Conservation (phyloP, 2,113 vertebrate species). For the Syngnathus floridae region DNA sequence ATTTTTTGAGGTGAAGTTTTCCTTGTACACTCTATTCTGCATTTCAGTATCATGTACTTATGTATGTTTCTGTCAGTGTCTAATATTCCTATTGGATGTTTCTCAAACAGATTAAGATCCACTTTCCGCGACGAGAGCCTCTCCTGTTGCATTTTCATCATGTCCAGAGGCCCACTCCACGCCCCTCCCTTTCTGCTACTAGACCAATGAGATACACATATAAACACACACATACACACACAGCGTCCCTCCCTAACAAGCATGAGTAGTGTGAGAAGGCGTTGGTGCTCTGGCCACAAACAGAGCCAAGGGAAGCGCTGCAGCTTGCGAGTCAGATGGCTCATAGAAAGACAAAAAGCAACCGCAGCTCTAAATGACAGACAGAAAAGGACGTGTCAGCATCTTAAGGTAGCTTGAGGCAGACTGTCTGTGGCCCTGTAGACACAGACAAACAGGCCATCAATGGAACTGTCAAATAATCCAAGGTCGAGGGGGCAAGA, state of each 20-base stretch:
- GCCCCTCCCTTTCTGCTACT: slow-evolving; percentile 3
- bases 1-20: slow-evolving; percentile 28
- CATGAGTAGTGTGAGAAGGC: slow-evolving; percentile 14
- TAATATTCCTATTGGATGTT: slow-evolving; percentile 23
- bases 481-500: slow-evolving; percentile 61
- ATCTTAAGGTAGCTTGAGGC: slow-evolving; percentile 8
- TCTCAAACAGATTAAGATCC: slow-evolving; percentile 40
- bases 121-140: slow-evolving; percentile 20
- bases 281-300: slow-evolving; percentile 29
- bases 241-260: slow-evolving; percentile 30
- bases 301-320: slow-evolving; percentile 21
- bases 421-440: slow-evolving; percentile 19
- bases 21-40: slow-evolving; percentile 5
- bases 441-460: slow-evolving; percentile 31
- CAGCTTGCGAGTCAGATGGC: slow-evolving; percentile 23
- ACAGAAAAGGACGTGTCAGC: slow-evolving; percentile 32
- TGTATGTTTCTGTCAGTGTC: slow-evolving; percentile 12
- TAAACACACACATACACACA: slow-evolving; percentile 1
- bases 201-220: slow-evolving; percentile 3
- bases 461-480: slow-evolving; percentile 57
- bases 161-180: slow-evolving; percentile 3
- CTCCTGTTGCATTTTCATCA: slow-evolving; percentile 35
- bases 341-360: slow-evolving; percentile 14
- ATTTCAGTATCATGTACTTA: slow-evolving; percentile 18
- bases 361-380: slow-evolving; percentile 39